Percentiles rank a stretch among this genome's conserved stretches.
These are phyloP conservation scores for Vanessa cardui DNA, from an alignment of 2,888 invertebrate species.

Conservation along the genomic window DNA sequence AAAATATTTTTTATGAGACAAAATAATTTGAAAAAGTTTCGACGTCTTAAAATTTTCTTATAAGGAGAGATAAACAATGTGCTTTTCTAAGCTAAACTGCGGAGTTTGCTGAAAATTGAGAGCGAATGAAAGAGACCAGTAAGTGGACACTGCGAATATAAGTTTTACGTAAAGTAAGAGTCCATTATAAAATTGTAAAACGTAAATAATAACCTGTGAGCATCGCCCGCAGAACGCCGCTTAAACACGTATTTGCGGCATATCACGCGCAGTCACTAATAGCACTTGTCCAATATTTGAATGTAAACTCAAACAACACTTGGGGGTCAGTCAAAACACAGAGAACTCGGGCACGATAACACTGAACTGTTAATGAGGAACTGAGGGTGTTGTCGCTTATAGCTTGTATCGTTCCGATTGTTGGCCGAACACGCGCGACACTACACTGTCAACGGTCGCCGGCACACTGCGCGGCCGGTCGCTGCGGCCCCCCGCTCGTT, in stretches of 20 bases:
- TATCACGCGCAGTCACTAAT: slow-evolving; percentile 77
- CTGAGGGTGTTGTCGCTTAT: slow-evolving; percentile 67
- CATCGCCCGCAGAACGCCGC: slow-evolving; percentile 81
- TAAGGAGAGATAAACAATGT: not conserved
- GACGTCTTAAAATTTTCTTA: not conserved
- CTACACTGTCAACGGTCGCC: slow-evolving; percentile 76
- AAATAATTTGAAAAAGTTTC: not conserved
- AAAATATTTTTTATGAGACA: not conserved
- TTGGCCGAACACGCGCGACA: slow-evolving; percentile 70
- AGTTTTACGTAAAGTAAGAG: slow-evolving; percentile 47
- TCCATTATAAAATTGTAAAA: slow-evolving; percentile 60
- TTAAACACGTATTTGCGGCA: slow-evolving; percentile 76
- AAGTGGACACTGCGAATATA: not conserved
- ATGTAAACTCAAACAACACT: slow-evolving; percentile 70
- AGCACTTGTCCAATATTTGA: slow-evolving; percentile 80
- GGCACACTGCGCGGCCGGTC: slow-evolving; percentile 78
- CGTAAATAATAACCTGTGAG: slow-evolving; percentile 78
- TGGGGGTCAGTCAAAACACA: slow-evolving; percentile 73
- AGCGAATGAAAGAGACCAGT: not conserved
- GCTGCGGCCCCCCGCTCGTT: slow-evolving; percentile 58
- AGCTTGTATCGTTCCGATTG: slow-evolving; percentile 64
- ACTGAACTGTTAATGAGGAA: slow-evolving; percentile 76
- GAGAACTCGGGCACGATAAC: slow-evolving; percentile 59
- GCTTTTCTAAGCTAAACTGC: not conserved
- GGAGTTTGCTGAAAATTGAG: not conserved